Percentiles rank a stretch among this genome's conserved stretches.
Conservation (phyloP, 2,797 vertebrate species). For the Synaphobranchus kaupii region DNA sequence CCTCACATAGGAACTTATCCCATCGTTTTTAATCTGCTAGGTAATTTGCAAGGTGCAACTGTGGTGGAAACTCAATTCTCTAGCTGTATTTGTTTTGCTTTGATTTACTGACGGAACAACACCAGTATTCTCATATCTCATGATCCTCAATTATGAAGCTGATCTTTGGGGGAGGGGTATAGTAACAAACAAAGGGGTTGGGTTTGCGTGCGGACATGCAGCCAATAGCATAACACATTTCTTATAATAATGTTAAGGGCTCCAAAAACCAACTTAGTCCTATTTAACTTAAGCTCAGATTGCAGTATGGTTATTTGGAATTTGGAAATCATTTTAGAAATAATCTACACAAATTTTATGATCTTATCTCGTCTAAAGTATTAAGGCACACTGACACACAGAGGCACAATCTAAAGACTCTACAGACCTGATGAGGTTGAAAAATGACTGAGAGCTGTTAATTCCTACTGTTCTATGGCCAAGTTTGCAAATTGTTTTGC, state of each 20-base stretch:
- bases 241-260: constrained; percentile 26
- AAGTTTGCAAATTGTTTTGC: background rate
- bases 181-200: background rate
- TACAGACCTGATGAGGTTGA: background rate
- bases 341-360: background rate
- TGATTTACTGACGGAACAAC: background rate
- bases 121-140: background rate
- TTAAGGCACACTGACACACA: background rate
- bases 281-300: background rate
- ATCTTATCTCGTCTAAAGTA: no score
- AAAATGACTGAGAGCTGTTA: background rate
- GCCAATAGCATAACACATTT: background rate
- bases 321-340: background rate
- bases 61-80: background rate
- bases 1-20: background rate
- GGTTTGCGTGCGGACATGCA: background rate
- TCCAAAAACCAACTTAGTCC: background rate
- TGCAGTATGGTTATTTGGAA: background rate
- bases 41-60: background rate
- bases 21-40: background rate
- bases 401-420: background rate
- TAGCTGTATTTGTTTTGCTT: background rate
- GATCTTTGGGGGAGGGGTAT: background rate
- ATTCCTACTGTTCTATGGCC: background rate
- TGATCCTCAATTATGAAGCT: background rate